These are phyloP conservation scores for Epirrhoe tristata DNA, from an alignment of 2,888 invertebrate genomes.

Conservation along the genomic window DNA sequence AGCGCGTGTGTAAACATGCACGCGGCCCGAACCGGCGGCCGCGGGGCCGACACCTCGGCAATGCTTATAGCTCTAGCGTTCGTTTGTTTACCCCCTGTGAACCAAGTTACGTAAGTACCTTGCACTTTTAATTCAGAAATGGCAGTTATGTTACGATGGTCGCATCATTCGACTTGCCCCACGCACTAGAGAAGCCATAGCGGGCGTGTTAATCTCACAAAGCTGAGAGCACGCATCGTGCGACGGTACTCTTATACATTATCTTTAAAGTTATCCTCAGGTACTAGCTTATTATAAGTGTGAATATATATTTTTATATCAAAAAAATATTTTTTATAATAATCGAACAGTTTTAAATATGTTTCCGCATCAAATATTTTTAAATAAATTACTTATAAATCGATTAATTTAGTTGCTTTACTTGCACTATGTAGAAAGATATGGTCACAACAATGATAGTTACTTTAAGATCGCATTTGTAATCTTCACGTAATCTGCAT, in stretches of 20 bases:
- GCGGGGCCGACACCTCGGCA: conserved; percentile 73
- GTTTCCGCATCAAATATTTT: not conserved
- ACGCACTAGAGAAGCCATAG: conserved; percentile 62
- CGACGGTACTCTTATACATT: conserved; percentile 53
- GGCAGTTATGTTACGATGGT: conserved; percentile 37
- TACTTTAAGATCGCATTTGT: not conserved
- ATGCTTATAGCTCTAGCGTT: conserved; percentile 72
- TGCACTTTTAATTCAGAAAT: conserved; percentile 29
- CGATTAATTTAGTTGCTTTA: not conserved
- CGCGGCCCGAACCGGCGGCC: conserved; percentile 65
- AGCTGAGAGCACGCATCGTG: conserved; percentile 53
- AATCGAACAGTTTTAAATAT: not conserved
- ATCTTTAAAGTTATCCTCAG: conserved; percentile 5
- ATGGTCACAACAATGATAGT: not conserved
- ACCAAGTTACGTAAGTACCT: conserved; percentile 76
- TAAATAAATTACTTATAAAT: not conserved
- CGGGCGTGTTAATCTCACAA: conserved; percentile 59
- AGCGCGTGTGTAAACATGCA: conserved; percentile 67
- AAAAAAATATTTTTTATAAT: not conserved
- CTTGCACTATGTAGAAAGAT: not conserved
- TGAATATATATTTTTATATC: too few relatives aligned
- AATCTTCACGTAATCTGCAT: not conserved
- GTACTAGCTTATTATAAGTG: not conserved
- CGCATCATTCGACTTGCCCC: conserved; percentile 43
- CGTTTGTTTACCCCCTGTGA: conserved; percentile 69